Conservation (phyloP, 2,888 invertebrate species). For the Drosophila meridiana region DNA sequence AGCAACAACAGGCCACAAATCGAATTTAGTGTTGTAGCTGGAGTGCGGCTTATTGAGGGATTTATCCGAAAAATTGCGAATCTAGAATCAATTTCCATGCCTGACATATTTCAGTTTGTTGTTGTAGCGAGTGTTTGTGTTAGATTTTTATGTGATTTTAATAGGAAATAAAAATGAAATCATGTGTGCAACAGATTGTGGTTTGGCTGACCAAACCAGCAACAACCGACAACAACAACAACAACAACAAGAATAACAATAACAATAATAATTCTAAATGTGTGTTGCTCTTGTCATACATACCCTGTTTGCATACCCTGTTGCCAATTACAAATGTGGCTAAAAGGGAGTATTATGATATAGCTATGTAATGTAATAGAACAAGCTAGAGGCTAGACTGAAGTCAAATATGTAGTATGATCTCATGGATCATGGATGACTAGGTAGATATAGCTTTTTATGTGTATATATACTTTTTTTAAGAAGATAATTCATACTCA, state of each 20-base stretch:
- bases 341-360: neutral
- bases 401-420: neutral
- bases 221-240: constrained; percentile 5
- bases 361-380: no score
- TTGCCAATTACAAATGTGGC: neutral
- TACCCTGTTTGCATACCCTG: neutral
- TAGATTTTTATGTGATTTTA: constrained; percentile 79
- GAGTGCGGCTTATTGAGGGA: constrained; percentile 6
- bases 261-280: constrained; percentile 41
- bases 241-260: constrained; percentile 24
- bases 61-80: constrained; percentile 35
- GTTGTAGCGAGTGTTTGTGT: constrained; percentile 48
- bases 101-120: constrained; percentile 35
- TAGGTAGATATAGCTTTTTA: neutral
- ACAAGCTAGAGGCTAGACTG: no score
- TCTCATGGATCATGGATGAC: neutral
- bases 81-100: constrained; percentile 51
- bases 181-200: constrained; percentile 80
- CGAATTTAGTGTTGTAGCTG: constrained; percentile 14
- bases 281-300: constrained; percentile 14
- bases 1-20: constrained; percentile 42
- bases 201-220: constrained; percentile 33
- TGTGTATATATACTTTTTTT: neutral
- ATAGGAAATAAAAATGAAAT: constrained; percentile 80
- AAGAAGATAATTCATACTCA: neutral